These are phyloP conservation scores for Phyllostomus hastatus DNA, from an alignment of 2,113 vertebrate genomes.

Conservation along the genomic window DNA sequence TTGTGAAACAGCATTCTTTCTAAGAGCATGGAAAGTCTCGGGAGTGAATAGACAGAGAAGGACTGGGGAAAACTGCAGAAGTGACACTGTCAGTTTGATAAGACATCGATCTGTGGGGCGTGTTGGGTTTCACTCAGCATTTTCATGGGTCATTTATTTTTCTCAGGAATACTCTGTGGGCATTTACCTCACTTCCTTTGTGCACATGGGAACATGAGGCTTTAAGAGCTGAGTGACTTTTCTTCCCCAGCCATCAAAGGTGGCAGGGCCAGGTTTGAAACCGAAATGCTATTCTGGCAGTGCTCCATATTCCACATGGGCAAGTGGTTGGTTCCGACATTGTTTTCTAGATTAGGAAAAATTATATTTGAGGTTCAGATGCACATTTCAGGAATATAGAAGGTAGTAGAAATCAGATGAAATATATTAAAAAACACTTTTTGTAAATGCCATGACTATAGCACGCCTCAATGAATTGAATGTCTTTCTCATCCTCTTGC, in stretches of 20 bases:
- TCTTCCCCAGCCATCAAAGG: not conserved
- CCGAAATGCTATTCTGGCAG: not conserved
- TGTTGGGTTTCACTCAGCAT: not conserved
- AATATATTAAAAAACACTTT: not conserved
- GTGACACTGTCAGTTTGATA: not conserved
- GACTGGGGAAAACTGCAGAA: not conserved
- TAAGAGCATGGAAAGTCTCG: not conserved
- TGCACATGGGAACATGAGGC: not conserved
- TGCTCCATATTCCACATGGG: not conserved
- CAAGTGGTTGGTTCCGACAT: not conserved
- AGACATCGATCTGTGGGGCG: not conserved
- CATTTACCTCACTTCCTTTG: not conserved
- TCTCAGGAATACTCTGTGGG: not conserved
- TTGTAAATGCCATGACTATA: not conserved
- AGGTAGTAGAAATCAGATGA: not conserved
- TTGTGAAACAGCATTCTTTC: not conserved
- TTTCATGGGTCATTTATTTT: not conserved
- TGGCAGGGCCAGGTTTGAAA: not conserved
- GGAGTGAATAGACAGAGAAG: not conserved
- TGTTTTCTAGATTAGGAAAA: not conserved
- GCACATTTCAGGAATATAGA: not conserved
- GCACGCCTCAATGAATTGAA: not conserved
- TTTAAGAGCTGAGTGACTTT: not conserved
- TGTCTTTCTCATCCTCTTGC: not conserved
- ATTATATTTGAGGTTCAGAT: not conserved